Conservation (phyloP, 2,113 vertebrate genomes). For the Carassius gibelio region DNA sequence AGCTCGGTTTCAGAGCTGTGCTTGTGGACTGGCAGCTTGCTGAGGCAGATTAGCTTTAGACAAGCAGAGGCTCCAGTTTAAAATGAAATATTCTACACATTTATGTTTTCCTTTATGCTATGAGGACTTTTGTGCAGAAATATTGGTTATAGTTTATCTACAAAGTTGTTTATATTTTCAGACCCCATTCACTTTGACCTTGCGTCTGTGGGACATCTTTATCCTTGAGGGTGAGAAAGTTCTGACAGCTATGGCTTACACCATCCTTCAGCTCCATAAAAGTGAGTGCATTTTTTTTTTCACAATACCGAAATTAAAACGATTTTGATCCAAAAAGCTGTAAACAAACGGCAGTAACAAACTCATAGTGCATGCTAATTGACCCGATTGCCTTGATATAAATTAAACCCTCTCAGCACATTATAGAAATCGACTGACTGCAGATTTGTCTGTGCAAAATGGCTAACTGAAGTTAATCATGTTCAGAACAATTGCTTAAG, state of each 20-base stretch:
- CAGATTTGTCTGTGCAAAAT: not conserved
- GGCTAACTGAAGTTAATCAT: not conserved
- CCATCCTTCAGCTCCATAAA: constrained; percentile 83
- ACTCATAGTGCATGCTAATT: not conserved
- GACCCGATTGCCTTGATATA: not conserved
- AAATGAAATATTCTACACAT: not conserved
- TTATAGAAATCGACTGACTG: not conserved
- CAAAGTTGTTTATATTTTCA: constrained; percentile 52
- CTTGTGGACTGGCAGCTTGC: constrained; percentile 7
- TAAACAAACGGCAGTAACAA: not conserved
- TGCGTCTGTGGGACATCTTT: constrained; percentile 86
- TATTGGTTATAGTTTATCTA: not conserved
- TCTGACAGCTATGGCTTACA: constrained; percentile 84
- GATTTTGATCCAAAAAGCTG: not conserved
- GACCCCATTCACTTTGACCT: constrained; percentile 85
- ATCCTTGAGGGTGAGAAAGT: constrained; percentile 84
- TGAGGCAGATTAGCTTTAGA: constrained; percentile 4
- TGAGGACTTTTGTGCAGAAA: not conserved
- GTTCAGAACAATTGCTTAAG: constrained; percentile 80
- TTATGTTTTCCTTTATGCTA: not conserved
- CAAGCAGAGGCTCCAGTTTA: not conserved
- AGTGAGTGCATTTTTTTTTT: constrained; percentile 71
- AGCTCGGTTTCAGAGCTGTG: constrained; percentile 25
- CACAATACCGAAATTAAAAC: not conserved
- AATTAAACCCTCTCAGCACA: not conserved